Conservation (phyloP, 2,888 invertebrate genomes). For the Lingula anatina region DNA sequence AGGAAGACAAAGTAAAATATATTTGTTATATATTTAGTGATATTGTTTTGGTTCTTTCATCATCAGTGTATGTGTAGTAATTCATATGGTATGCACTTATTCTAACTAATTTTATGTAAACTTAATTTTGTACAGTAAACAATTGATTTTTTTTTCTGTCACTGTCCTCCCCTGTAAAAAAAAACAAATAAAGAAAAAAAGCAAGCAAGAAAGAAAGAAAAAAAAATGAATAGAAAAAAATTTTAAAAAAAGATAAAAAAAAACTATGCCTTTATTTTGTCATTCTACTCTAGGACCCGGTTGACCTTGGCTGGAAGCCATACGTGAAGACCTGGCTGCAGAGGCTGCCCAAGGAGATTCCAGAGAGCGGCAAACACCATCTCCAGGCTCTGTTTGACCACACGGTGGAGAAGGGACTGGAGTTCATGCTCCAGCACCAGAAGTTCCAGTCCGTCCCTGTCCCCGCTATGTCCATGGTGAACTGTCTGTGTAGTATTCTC, state of each 20-base stretch:
- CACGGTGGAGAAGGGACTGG: conserved; percentile 40
- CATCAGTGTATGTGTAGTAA: too few relatives aligned
- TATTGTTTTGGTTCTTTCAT: too few relatives aligned
- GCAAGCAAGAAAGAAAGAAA: too few relatives aligned
- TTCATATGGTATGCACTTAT: too few relatives aligned
- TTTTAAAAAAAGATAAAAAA: too few relatives aligned
- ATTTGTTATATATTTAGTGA: too few relatives aligned
- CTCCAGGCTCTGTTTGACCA: conserved; percentile 43
- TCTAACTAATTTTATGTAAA: too few relatives aligned
- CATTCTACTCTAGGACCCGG: conserved; percentile 42
- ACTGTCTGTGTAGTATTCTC: conserved; percentile 43
- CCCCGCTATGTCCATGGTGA: conserved; percentile 38
- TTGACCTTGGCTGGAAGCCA: conserved; percentile 49
- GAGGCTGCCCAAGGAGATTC: conserved; percentile 38
- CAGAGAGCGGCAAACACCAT: conserved; percentile 42
- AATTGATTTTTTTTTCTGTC: conserved; percentile 35
- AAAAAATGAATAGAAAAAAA: too few relatives aligned
- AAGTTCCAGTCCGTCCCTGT: conserved; percentile 36
- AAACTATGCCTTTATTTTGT: conserved; percentile 46
- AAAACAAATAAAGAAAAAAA: too few relatives aligned
- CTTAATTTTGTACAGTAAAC: too few relatives aligned
- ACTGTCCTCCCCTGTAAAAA: too few relatives aligned
- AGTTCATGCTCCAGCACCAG: conserved; percentile 30
- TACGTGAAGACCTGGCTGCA: conserved; percentile 48
- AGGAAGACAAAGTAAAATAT: too few relatives aligned